Evolutionary conservation across 2,113 vertebrate genomes (phyloP).

Genomic region (Alethe diademata): DNA sequence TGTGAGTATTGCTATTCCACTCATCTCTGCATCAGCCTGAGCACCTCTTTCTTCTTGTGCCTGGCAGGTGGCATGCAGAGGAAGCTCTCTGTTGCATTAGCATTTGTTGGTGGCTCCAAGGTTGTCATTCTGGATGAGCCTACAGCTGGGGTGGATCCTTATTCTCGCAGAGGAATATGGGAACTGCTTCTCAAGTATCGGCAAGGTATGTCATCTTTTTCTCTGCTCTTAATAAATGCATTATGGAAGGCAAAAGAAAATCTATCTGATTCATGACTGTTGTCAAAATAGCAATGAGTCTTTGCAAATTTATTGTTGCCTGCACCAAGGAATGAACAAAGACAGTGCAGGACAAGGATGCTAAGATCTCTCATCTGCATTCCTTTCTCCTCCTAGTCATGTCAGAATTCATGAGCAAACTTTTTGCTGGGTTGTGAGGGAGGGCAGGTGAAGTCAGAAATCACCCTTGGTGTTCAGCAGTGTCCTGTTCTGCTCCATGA

Average conservation of each 20-base stretch:
- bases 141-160: conserved; percentile 95
- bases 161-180: conserved; percentile 96
- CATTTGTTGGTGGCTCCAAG: conserved; percentile 96
- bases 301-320: neutral
- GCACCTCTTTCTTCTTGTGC: neutral
- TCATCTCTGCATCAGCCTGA: neutral
- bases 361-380: neutral
- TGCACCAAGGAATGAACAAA: neutral
- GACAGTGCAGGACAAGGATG: neutral
- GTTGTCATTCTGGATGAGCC: conserved; percentile 98
- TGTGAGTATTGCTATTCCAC: neutral
- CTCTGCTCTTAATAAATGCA: neutral
- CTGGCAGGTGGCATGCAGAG: conserved; percentile 92
- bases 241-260: neutral
- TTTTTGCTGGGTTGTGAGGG: neutral
- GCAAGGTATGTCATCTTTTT: conserved; percentile 74
- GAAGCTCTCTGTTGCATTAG: conserved; percentile 95
- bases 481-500: neutral
- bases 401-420: neutral
- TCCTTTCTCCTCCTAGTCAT: neutral
- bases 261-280: neutral
- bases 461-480: neutral
- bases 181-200: conserved; percentile 93
- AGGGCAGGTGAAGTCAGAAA: neutral
- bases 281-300: neutral